phyloP scores from a whole-genome alignment of 2,888 invertebrate genomes.

The Cryptophagus acutangulus region DNA sequence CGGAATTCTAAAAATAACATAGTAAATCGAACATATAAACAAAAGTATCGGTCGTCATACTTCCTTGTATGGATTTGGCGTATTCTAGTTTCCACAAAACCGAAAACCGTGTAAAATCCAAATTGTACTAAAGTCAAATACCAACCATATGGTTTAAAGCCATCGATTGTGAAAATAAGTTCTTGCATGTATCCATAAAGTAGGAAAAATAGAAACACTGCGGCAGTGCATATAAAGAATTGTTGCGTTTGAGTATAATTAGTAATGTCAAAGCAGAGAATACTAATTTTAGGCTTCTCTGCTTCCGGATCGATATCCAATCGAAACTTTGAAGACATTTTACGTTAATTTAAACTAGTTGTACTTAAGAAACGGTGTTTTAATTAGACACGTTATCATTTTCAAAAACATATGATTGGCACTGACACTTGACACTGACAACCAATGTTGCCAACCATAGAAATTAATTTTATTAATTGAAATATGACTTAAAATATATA shows the following conservation, averaged over 20 bases:
- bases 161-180: constrained; percentile 84
- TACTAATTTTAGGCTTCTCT: constrained; percentile 53
- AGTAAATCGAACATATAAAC: neutral
- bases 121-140: constrained; percentile 91
- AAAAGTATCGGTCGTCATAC: constrained; percentile 34
- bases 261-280: constrained; percentile 71
- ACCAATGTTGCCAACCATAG: too few relatives aligned
- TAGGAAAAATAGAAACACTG: constrained; percentile 82
- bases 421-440: constrained; percentile 5
- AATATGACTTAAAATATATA: too few relatives aligned
- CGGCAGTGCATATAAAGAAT: constrained; percentile 69
- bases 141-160: constrained; percentile 86
- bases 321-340: constrained; percentile 22
- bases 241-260: constrained; percentile 62
- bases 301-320: constrained; percentile 33
- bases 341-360: constrained; percentile 7
- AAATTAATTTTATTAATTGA: too few relatives aligned
- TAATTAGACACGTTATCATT: constrained; percentile 6
- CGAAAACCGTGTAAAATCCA: constrained; percentile 76
- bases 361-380: neutral
- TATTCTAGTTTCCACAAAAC: constrained; percentile 66
- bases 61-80: constrained; percentile 57
- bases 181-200: constrained; percentile 91
- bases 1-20: constrained; percentile 67
- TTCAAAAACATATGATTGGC: constrained; percentile 1